Evolutionary conservation across 2,888 invertebrate genomes (phyloP).

Genomic region (Dorcus hopei): DNA sequence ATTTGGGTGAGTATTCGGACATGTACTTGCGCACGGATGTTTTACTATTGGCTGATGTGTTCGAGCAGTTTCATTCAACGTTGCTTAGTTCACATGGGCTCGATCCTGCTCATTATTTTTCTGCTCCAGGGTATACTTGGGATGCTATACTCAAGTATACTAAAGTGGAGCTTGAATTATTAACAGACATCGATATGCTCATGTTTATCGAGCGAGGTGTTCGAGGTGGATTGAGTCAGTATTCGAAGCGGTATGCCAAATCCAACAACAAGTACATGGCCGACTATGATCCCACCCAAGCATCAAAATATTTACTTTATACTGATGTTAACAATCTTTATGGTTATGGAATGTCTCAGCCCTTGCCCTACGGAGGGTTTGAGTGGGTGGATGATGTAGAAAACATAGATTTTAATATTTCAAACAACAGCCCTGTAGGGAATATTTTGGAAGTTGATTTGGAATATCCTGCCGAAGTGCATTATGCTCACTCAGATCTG

Average conservation of each 20-base stretch:
- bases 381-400: too few relatives aligned
- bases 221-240: constrained; percentile 25
- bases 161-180: constrained; percentile 33
- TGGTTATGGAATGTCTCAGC: constrained; percentile 25
- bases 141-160: constrained; percentile 41
- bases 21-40: too few relatives aligned
- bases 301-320: constrained; percentile 30
- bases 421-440: too few relatives aligned
- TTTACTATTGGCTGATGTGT: too few relatives aligned
- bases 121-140: constrained; percentile 34
- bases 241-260: constrained; percentile 29
- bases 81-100: too few relatives aligned
- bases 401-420: too few relatives aligned
- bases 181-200: constrained; percentile 39
- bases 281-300: constrained; percentile 29
- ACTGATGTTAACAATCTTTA: constrained; percentile 36
- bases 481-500: too few relatives aligned
- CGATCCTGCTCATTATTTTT: too few relatives aligned
- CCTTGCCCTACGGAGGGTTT: neutral
- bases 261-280: constrained; percentile 42
- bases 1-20: too few relatives aligned
- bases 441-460: too few relatives aligned
- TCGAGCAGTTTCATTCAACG: too few relatives aligned
- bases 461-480: too few relatives aligned
- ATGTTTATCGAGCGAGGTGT: constrained; percentile 30